phyloP scores from a whole-genome alignment of 1,140 invertebrate genomes.

The Colletes latitarsis region DNA sequence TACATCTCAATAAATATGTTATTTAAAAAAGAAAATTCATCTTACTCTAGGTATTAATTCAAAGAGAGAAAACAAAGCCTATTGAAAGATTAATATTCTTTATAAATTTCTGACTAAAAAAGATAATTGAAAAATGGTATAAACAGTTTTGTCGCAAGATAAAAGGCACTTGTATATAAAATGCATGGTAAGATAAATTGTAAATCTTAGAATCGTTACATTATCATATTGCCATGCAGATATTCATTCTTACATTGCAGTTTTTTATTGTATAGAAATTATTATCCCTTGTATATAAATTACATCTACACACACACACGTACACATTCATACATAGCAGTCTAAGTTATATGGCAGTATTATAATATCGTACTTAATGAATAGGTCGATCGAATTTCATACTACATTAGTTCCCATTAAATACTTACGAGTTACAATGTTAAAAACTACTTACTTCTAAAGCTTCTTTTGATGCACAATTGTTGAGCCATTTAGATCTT shows the following conservation, averaged over 20 bases:
- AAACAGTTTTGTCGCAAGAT: constrained; percentile 39
- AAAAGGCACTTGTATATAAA: constrained; percentile 60
- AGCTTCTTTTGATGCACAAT: constrained; percentile 19
- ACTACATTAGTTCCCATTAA: constrained; percentile 59
- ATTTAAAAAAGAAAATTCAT: constrained; percentile 15
- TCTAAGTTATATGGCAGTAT: constrained; percentile 74
- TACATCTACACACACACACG: constrained; percentile 15
- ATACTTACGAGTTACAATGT: constrained; percentile 54
- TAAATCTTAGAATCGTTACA: constrained; percentile 9
- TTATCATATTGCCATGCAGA: constrained; percentile 22
- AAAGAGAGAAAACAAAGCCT: background rate
- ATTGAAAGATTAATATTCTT: background rate
- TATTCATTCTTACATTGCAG: constrained; percentile 22
- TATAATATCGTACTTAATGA: constrained; percentile 57
- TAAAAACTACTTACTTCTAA: constrained; percentile 44
- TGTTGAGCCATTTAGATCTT: too few relatives aligned
- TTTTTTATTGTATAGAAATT: constrained; percentile 21
- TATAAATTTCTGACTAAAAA: constrained; percentile 22
- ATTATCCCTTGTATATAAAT: constrained; percentile 41
- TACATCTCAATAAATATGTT: constrained; percentile 15
- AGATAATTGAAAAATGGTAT: constrained; percentile 34
- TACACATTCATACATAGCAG: constrained; percentile 47
- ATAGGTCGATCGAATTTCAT: constrained; percentile 60
- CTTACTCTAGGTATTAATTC: background rate
- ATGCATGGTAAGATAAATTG: constrained; percentile 30